Base-by-base conservation (phyloP, 2,888 invertebrate species). In the Caradrina kadenii region DNA sequence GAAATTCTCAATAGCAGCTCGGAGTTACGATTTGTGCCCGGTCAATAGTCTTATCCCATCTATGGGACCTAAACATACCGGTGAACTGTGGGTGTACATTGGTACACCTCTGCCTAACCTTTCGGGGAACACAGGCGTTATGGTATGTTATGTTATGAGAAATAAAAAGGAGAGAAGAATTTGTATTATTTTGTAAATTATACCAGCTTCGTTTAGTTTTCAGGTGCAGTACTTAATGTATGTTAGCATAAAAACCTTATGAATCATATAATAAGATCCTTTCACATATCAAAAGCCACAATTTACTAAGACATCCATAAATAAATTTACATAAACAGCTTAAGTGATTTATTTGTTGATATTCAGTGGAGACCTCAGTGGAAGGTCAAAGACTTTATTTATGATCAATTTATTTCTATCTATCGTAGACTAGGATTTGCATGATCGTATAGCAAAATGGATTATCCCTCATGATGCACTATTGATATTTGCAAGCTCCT, bases 381-480 rank as follows among this genome's bases (percentile, higher is more conserved):
- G 63, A 76, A 86, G 89, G 87, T 87, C 88, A 83, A 82, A 79
- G 88, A 85, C 90, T 87, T 85, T 87, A 88, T 89, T 86, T 88
- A 85, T 81, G 80, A 83, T 79, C 84, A 85, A 88, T 92, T 89
- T 88, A 91, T 90, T 89, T 90, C 85, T 89, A 91, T 91, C 89
- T 86, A 75, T 86, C 86, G 85, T 87, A 91, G 88, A 91, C 89
- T 88, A 81, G 84, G 86, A 92, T 91, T 91, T 89, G 88, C 90
- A 90, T 89, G 84, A 89, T 88, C 88, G 86, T 88, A 86, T 87
- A 88, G 75, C 85, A 83, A 90, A 91, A 79, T 86, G 88, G 90
- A 93, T 93, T 91, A 93, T 92, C 90, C 89, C 77, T 86, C 85
- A 88, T 90, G 87, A 93, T 91, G 89, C 89, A 89, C 89, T 89